Evolutionary conservation across 2,113 vertebrate species (phyloP).

Genomic region (Grallaria varia): DNA sequence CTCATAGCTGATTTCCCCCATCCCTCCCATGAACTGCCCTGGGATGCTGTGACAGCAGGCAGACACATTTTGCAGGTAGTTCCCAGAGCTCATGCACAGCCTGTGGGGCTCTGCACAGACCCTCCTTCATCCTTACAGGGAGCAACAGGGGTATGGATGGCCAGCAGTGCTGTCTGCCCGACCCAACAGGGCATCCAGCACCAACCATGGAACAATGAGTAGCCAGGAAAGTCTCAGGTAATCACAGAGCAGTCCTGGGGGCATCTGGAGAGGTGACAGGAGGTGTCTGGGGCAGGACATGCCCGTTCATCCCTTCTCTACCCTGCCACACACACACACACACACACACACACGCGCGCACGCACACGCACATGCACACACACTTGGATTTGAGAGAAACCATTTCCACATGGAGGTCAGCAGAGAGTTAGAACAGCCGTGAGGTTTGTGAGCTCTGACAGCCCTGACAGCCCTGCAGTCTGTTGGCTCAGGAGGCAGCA

Average conservation of each 20-base stretch:
- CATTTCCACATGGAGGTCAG: background rate
- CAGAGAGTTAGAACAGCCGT: background rate
- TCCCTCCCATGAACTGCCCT: background rate
- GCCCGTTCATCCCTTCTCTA: too few species aligned
- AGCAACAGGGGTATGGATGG: rapidly evolving
- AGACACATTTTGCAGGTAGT: background rate
- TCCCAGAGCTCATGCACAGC: background rate
- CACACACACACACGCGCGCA: background rate
- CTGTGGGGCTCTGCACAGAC: background rate
- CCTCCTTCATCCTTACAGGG: background rate
- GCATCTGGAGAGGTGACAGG: background rate
- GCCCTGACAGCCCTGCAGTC: background rate
- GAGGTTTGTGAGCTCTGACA: background rate
- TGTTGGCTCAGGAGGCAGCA: background rate
- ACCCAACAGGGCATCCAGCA: rapidly evolving
- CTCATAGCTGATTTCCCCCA: background rate
- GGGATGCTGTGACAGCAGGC: background rate
- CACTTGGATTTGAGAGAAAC: background rate
- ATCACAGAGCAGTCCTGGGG: background rate
- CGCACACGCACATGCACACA: background rate
- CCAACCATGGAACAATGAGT: background rate
- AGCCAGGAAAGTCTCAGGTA: background rate
- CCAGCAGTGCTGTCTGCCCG: background rate
- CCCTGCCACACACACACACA: background rate
- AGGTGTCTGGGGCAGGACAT: background rate